phyloP scores from a whole-genome alignment of 2,797 vertebrate species.

The Tapera naevia region DNA sequence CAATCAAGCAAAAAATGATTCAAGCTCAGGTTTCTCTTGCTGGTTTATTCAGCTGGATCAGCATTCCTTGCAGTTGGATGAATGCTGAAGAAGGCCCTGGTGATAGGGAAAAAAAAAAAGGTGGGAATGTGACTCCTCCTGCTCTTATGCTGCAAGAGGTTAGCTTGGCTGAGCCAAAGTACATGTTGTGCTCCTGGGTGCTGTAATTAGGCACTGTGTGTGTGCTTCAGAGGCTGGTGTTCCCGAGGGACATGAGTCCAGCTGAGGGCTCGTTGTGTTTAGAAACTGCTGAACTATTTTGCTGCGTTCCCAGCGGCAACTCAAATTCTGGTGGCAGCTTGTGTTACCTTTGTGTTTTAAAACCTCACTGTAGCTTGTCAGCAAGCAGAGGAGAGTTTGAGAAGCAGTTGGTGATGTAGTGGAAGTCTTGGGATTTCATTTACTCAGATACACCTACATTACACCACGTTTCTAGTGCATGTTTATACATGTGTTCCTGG shows the following conservation, averaged over 20 bases:
- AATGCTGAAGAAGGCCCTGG: not conserved
- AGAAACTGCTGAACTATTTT: not conserved
- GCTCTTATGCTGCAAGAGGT: not conserved
- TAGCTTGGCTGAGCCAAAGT: not conserved
- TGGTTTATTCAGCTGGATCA: not conserved
- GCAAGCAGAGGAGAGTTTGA: not conserved
- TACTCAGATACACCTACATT: fast-evolving
- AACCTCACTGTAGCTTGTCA: not conserved
- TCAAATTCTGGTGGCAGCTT: not conserved
- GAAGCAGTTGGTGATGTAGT: not conserved
- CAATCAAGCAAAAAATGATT: not conserved
- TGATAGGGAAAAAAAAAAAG: too few relatives aligned
- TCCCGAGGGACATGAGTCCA: not conserved
- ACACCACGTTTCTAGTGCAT: not conserved
- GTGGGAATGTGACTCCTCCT: not conserved
- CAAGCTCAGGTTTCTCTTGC: not conserved
- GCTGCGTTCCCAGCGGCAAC: not conserved
- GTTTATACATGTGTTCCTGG: not conserved
- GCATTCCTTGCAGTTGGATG: not conserved
- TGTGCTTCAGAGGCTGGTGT: not conserved
- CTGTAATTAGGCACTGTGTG: fast-evolving
- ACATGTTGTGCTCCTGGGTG: fast-evolving
- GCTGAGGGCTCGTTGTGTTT: not conserved
- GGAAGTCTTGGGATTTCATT: not conserved
- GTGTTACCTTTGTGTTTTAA: not conserved